A percentile compares a stretch with the other conserved stretches of the same genome.
Evolutionary conservation across 2,888 invertebrate genomes (phyloP).

Genomic region (Buathra laborator): DNA sequence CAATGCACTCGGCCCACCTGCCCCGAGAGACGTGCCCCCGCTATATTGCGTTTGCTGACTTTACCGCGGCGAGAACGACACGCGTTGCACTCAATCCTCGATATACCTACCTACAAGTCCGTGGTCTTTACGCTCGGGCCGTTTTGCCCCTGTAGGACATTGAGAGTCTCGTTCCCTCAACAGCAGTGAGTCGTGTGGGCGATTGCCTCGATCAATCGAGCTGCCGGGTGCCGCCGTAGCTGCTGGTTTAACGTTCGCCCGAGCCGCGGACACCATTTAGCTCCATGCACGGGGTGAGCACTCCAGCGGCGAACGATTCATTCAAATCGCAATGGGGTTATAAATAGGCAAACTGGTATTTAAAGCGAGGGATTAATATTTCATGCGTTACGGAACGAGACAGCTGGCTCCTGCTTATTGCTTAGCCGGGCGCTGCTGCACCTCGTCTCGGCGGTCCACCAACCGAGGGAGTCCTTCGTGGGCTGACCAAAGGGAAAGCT

Average conservation of each 20-base stretch:
- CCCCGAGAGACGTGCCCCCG: slow-evolving; percentile 60
- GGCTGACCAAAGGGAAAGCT: slow-evolving; percentile 57
- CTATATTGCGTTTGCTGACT: slow-evolving; percentile 45
- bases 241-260: slow-evolving; percentile 31
- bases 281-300: slow-evolving; percentile 33
- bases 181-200: slow-evolving; percentile 56
- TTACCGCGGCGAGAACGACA: background rate
- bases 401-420: slow-evolving; percentile 47
- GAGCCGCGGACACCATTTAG: slow-evolving; percentile 51
- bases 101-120: slow-evolving; percentile 7
- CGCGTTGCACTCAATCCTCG: background rate
- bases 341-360: slow-evolving; percentile 76
- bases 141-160: slow-evolving; percentile 27
- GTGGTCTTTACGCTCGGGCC: slow-evolving; percentile 37
- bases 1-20: slow-evolving; percentile 66
- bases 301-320: slow-evolving; percentile 65
- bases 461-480: slow-evolving; percentile 60
- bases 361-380: slow-evolving; percentile 71
- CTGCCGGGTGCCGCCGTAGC: slow-evolving; percentile 40
- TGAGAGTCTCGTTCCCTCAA: slow-evolving; percentile 49
- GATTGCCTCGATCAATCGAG: slow-evolving; percentile 64
- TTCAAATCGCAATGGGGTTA: slow-evolving; percentile 70
- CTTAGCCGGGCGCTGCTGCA: slow-evolving; percentile 48
- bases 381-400: slow-evolving; percentile 64
- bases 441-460: slow-evolving; percentile 48